Percentiles rank a stretch among this genome's conserved stretches.
These are phyloP conservation scores for Hemichromis elongatus DNA, from an alignment of 2,113 vertebrate genomes.

Conservation along the genomic window DNA sequence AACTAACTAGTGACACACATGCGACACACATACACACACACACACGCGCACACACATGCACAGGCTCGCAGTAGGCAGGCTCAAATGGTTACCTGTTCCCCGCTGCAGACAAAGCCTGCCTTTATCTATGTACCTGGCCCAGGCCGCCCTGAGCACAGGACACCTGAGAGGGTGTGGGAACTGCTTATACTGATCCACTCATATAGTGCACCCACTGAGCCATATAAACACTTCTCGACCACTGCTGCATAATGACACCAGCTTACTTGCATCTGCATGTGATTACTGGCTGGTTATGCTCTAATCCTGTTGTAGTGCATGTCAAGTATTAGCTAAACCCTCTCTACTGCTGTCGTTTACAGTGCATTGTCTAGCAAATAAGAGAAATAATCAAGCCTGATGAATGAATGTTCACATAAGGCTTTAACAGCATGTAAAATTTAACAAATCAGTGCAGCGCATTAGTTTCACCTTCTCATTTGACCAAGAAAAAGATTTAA, in stretches of 20 bases:
- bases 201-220: slow-evolving; percentile 51
- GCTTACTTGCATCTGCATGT: slow-evolving; percentile 28
- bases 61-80: background rate
- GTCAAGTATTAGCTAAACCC: slow-evolving; percentile 8
- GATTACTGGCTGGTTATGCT: slow-evolving; percentile 24
- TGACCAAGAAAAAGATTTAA: slow-evolving; percentile 13
- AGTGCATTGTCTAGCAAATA: background rate
- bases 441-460: slow-evolving; percentile 2
- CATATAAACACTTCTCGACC: slow-evolving; percentile 41
- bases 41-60: background rate
- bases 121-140: slow-evolving; percentile 61
- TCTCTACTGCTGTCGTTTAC: background rate
- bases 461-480: slow-evolving; percentile 9
- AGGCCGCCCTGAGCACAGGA: slow-evolving; percentile 62
- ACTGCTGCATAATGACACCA: slow-evolving; percentile 30
- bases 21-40: background rate
- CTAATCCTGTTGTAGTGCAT: slow-evolving; percentile 28
- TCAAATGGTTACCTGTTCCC: slow-evolving; percentile 75
- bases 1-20: no score
- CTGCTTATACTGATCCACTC: slow-evolving; percentile 52
- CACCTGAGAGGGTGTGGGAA: slow-evolving; percentile 73
- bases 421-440: background rate
- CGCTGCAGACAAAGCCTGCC: slow-evolving; percentile 65
- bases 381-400: background rate
- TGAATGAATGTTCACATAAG: slow-evolving; percentile 15